Evolutionary conservation across 2,888 invertebrate genomes (phyloP).

Genomic region (Pemphredon lugubris): DNA sequence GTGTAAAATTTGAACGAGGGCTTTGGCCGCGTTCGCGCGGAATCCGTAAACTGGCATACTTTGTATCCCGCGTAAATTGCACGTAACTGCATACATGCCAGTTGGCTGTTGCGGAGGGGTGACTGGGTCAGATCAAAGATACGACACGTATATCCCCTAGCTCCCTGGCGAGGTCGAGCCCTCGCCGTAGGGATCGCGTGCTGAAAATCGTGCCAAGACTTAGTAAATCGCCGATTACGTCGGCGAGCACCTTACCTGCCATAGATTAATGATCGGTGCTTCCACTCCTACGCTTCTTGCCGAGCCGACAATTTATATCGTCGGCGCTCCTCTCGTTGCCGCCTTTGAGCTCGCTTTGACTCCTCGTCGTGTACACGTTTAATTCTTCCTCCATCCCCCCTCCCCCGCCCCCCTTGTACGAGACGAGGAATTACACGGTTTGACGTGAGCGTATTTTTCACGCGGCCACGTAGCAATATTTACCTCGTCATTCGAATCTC

Average conservation of each 20-base stretch:
- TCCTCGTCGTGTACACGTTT: constrained; percentile 32
- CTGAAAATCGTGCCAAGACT: constrained; percentile 51
- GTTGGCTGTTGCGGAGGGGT: constrained; percentile 35
- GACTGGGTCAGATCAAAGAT: constrained; percentile 72
- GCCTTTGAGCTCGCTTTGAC: constrained; percentile 36
- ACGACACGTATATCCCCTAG: too few species aligned
- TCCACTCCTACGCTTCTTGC: constrained; percentile 64
- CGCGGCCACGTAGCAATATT: neutral
- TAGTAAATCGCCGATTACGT: constrained; percentile 61
- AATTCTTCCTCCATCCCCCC: constrained; percentile 19
- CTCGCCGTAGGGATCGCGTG: constrained; percentile 62
- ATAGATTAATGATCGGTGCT: constrained; percentile 67
- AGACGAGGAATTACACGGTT: constrained; percentile 25
- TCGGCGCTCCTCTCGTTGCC: constrained; percentile 19
- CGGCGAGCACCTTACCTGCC: constrained; percentile 57
- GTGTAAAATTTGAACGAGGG: constrained; percentile 51
- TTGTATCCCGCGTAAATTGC: constrained; percentile 8
- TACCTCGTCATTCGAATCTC: constrained; percentile 5
- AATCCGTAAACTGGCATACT: constrained; percentile 51
- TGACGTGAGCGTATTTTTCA: constrained; percentile 25
- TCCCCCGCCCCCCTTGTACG: constrained; percentile 12
- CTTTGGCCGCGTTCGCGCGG: constrained; percentile 54
- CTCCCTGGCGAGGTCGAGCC: constrained; percentile 24
- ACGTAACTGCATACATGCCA: constrained; percentile 28
- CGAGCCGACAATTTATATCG: constrained; percentile 57